Evolutionary conservation across 2,797 vertebrate species (phyloP), one percentile per base, ranked within the genome.

Genomic region (Otus scops): DNA sequence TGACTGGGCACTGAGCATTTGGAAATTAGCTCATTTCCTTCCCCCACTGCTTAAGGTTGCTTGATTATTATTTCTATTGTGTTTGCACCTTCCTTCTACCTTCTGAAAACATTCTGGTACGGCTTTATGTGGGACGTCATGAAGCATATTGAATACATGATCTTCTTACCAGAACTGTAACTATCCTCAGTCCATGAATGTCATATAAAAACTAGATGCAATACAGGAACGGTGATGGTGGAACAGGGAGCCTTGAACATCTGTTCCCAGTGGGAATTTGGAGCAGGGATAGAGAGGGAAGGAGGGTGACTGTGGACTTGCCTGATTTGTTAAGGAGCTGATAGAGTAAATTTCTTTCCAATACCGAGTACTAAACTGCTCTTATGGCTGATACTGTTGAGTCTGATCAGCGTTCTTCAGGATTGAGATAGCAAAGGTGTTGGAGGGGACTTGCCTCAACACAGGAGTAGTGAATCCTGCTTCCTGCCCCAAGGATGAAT

Each of bases 1-100:
- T 59, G 39, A 93, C 94, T 92, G 92, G 90, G 83, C 92, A 96
- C 61, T 54, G 67, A 93, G 39, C 80, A 56, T 95, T 96, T 96
- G 90, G 93, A 92, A 97, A 87, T 96, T 92, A 97, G 77, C 70
- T 96, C 95, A 97, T 91, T 97, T 97, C 95, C 95, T 97, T 95
- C 94, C 95, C 90, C 36, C 88, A 38, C 60, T 82, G 60, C 88
- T 93, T 91, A 93, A 94, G 64, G 70, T 95, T 92, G 67, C 74
- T 90, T 91, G 86, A 79, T 95, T 91, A 81, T 95, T 95, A 94
- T 91, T 96, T 94, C 93, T 92, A 94, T 97, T 96, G 92, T 97
- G 81, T 94, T 96, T 93, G 70, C 64, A 96, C 75, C 86, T 93
- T 91, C 94, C 92, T 96, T 89, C 91, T 93, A 91, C 94, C 91